phyloP scores from a whole-genome alignment of 2,888 invertebrate genomes.

The Hirtodrosophila confusa region DNA sequence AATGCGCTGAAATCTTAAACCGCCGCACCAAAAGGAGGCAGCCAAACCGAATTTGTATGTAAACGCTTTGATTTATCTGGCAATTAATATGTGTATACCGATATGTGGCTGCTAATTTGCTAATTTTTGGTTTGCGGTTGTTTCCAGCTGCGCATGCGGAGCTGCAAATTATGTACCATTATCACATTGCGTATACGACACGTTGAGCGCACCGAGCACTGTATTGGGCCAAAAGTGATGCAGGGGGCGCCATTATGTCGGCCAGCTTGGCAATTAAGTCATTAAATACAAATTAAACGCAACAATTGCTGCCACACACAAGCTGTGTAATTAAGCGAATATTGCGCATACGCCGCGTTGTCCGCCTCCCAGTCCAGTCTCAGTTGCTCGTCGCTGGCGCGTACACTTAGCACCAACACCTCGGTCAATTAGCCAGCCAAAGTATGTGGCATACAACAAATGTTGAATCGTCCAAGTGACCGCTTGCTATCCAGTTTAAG shows the following conservation, averaged over 20 bases:
- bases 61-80: slow-evolving; percentile 44
- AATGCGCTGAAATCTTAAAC: slow-evolving; percentile 40
- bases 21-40: slow-evolving; percentile 4
- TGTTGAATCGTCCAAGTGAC: not conserved
- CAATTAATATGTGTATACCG: slow-evolving; percentile 34
- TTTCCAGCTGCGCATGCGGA: slow-evolving; percentile 36
- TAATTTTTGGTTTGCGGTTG: slow-evolving; percentile 26
- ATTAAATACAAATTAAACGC: slow-evolving; percentile 74
- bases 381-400: slow-evolving; percentile 25
- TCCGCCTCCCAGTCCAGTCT: slow-evolving; percentile 15
- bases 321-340: slow-evolving; percentile 57
- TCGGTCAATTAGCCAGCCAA: slow-evolving; percentile 46
- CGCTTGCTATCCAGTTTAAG: slow-evolving; percentile 6
- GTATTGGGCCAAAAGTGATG: slow-evolving; percentile 17
- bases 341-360: slow-evolving; percentile 69
- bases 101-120: slow-evolving; percentile 45
- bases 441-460: slow-evolving; percentile 46
- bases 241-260: slow-evolving; percentile 33
- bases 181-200: slow-evolving; percentile 46
- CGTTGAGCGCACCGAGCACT: slow-evolving; percentile 18
- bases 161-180: slow-evolving; percentile 30
- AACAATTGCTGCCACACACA: slow-evolving; percentile 39
- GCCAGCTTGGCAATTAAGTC: slow-evolving; percentile 65
- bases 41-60: slow-evolving; percentile 15
- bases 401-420: slow-evolving; percentile 35